A percentile compares a stretch with the other conserved stretches of the same genome.
These are phyloP conservation scores for Thaumatotibia leucotreta DNA, from an alignment of 1,140 invertebrate genomes.

Conservation along the genomic window DNA sequence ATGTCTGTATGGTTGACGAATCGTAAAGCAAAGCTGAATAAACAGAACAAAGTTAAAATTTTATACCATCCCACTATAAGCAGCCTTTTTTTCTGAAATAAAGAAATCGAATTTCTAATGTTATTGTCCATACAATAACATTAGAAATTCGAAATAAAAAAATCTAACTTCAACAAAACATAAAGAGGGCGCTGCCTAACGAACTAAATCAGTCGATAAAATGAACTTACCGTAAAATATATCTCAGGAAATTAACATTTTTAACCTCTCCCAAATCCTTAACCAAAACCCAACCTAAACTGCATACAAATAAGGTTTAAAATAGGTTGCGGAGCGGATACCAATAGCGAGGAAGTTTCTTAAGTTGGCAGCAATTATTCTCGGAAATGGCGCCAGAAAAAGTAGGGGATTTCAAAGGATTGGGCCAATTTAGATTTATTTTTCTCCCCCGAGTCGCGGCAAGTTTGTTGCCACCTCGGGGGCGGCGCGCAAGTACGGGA, in stretches of 20 bases:
- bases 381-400: constrained; percentile 63
- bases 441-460: constrained; percentile 55
- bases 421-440: constrained; percentile 72
- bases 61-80: no score
- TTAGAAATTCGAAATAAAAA: neutral
- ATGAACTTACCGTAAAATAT: constrained; percentile 32
- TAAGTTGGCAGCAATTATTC: constrained; percentile 56
- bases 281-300: constrained; percentile 16
- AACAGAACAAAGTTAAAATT: no score
- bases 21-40: no score
- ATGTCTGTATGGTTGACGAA: no score
- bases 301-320: constrained; percentile 16
- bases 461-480: constrained; percentile 49
- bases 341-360: constrained; percentile 38
- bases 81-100: no score
- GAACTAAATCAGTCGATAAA: constrained; percentile 33
- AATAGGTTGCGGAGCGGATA: constrained; percentile 9
- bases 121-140: neutral
- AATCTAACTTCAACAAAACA: neutral
- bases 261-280: constrained; percentile 17
- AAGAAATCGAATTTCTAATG: no score
- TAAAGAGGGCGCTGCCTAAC: neutral
- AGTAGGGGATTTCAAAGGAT: constrained; percentile 66
- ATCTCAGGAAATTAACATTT: constrained; percentile 36
- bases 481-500: constrained; percentile 19